phyloP scores from a whole-genome alignment of 2,797 vertebrate genomes.

The Micropoecilia bifurca region DNA sequence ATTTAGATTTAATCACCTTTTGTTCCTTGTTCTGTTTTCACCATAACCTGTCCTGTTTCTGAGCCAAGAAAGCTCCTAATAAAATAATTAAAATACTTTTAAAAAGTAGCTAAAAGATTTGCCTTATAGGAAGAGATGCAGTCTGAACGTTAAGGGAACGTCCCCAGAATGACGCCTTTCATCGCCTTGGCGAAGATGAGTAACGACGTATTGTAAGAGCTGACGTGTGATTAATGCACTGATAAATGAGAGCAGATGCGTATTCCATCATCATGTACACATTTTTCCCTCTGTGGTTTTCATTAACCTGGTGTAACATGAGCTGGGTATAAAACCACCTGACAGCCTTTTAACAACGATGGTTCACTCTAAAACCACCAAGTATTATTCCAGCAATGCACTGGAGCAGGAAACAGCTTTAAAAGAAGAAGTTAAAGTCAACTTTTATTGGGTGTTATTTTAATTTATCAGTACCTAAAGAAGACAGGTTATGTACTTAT shows the following conservation, averaged over 20 bases:
- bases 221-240: conserved; percentile 45
- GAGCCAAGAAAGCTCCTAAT: neutral
- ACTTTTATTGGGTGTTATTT: fast-evolving
- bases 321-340: conserved; percentile 43
- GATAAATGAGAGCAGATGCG: conserved; percentile 34
- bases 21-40: neutral
- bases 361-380: conserved; percentile 51
- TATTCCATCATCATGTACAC: conserved; percentile 13
- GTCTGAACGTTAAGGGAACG: neutral
- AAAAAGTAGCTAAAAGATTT: neutral
- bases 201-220: conserved; percentile 27
- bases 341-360: conserved; percentile 34
- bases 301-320: conserved; percentile 51
- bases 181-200: neutral
- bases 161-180: neutral
- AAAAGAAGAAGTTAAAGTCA: neutral
- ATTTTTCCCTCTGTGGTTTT: conserved; percentile 51
- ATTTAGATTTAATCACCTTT: neutral
- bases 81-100: neutral
- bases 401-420: neutral
- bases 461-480: neutral
- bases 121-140: neutral
- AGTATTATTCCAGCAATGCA: conserved; percentile 20
- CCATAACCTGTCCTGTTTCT: neutral
- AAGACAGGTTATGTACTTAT: neutral